Conservation (phyloP, 2,888 invertebrate species). For the Exocentrus adspersus region DNA sequence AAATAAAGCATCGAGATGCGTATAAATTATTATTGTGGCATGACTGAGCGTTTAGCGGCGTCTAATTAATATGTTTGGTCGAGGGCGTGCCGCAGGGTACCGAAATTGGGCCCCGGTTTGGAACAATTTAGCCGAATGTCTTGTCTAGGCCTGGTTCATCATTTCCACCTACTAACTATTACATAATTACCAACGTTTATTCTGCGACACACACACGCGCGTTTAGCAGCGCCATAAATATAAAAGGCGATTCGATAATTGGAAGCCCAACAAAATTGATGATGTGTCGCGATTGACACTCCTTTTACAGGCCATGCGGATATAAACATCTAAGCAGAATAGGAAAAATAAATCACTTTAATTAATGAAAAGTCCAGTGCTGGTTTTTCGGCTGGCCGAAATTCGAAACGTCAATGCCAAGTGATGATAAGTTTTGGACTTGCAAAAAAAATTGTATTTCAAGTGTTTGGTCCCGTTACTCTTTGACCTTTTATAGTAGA, state of each 20-base stretch:
- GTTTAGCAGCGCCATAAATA: neutral
- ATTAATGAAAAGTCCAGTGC: neutral
- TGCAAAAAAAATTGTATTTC: too few species aligned
- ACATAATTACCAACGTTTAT: too few species aligned
- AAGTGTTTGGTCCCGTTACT: too few species aligned
- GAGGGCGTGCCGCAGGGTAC: constrained; percentile 24
- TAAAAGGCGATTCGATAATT: neutral
- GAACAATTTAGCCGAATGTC: too few species aligned
- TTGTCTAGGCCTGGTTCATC: too few species aligned
- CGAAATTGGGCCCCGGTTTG: too few species aligned
- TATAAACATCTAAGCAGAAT: neutral
- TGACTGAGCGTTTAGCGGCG: constrained; percentile 53
- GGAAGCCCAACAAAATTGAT: constrained; percentile 12
- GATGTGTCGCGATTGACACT: constrained; percentile 3
- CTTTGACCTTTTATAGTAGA: too few species aligned
- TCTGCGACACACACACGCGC: neutral
- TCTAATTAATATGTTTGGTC: constrained; percentile 55
- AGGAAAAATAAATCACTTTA: constrained; percentile 2
- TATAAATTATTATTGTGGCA: constrained; percentile 54
- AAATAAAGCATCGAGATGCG: constrained; percentile 49
- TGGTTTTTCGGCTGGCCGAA: neutral
- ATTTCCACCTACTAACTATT: too few species aligned
- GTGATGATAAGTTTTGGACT: too few species aligned
- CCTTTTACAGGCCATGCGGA: neutral
- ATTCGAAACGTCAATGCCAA: neutral